phyloP scores from a whole-genome alignment of 2,888 invertebrate genomes.

The Mellilla xanthometata region DNA sequence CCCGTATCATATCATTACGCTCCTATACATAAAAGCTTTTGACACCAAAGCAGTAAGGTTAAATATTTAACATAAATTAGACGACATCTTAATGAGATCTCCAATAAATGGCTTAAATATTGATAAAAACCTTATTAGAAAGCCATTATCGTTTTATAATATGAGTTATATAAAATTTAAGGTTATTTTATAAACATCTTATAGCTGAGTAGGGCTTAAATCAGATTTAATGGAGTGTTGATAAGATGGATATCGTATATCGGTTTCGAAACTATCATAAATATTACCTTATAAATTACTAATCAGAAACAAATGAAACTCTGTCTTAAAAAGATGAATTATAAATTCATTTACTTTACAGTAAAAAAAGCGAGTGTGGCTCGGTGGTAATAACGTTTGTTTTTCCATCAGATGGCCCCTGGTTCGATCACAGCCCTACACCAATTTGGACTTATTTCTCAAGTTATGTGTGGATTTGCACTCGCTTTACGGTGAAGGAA shows the following conservation, averaged over 20 bases:
- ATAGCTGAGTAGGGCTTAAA: neutral
- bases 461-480: too few relatives aligned
- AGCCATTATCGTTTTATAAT: slow-evolving; percentile 15
- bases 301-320: too few relatives aligned
- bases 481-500: too few relatives aligned
- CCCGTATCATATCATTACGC: slow-evolving; percentile 1
- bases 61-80: slow-evolving; percentile 46
- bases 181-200: neutral
- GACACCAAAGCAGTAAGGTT: slow-evolving; percentile 37
- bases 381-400: too few relatives aligned
- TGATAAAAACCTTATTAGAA: slow-evolving; percentile 26
- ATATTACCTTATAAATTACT: too few relatives aligned
- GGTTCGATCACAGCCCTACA: too few relatives aligned
- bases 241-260: neutral
- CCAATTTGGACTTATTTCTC: too few relatives aligned
- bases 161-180: slow-evolving; percentile 10
- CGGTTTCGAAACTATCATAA: too few relatives aligned
- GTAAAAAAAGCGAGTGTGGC: too few relatives aligned
- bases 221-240: neutral
- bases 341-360: too few relatives aligned
- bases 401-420: too few relatives aligned
- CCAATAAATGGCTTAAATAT: slow-evolving; percentile 29
- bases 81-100: slow-evolving; percentile 50
- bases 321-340: too few relatives aligned
- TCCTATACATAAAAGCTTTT: slow-evolving; percentile 11